Conservation (phyloP, 2,113 vertebrate genomes). For the Zootoca vivipara region DNA sequence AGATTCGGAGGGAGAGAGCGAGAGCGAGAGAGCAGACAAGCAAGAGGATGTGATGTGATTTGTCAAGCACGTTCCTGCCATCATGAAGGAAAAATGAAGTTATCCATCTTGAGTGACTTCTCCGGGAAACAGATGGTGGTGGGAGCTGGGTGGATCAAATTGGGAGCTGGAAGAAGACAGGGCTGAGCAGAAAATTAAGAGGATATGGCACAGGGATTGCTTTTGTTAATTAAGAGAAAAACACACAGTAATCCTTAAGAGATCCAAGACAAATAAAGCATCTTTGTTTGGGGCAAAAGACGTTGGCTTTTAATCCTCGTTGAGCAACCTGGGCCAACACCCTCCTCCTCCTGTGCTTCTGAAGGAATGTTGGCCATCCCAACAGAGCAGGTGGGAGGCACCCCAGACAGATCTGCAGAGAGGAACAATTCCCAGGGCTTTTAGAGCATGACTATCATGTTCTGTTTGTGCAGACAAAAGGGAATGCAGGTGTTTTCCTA, state of each 20-base stretch:
- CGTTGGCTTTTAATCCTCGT: slow-evolving; percentile 61
- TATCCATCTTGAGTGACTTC: slow-evolving; percentile 20
- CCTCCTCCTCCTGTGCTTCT: slow-evolving; percentile 45
- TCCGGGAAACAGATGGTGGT: not conserved
- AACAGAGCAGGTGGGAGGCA: slow-evolving; percentile 61
- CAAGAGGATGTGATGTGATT: slow-evolving; percentile 25
- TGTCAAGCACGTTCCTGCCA: slow-evolving; percentile 27
- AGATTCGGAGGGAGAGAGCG: not conserved
- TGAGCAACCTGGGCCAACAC: slow-evolving; percentile 62
- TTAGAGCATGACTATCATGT: slow-evolving; percentile 39
- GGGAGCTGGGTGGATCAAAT: not conserved
- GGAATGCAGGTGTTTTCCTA: not conserved
- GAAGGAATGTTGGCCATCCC: slow-evolving; percentile 60
- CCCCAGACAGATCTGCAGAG: slow-evolving; percentile 60
- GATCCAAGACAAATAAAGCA: slow-evolving; percentile 61
- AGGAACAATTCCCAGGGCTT: slow-evolving; percentile 32
- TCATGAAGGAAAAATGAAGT: slow-evolving; percentile 19
- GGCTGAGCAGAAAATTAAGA: not conserved
- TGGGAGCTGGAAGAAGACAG: not conserved
- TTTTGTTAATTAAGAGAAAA: slow-evolving; percentile 55
- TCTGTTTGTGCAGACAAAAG: slow-evolving; percentile 25
- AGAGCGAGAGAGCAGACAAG: not conserved
- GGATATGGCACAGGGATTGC: not conserved
- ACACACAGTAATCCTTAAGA: slow-evolving; percentile 46
- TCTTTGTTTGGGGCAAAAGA: slow-evolving; percentile 59